Base-by-base conservation (phyloP, 2,888 invertebrate genomes). In the Sycophila texana region DNA sequence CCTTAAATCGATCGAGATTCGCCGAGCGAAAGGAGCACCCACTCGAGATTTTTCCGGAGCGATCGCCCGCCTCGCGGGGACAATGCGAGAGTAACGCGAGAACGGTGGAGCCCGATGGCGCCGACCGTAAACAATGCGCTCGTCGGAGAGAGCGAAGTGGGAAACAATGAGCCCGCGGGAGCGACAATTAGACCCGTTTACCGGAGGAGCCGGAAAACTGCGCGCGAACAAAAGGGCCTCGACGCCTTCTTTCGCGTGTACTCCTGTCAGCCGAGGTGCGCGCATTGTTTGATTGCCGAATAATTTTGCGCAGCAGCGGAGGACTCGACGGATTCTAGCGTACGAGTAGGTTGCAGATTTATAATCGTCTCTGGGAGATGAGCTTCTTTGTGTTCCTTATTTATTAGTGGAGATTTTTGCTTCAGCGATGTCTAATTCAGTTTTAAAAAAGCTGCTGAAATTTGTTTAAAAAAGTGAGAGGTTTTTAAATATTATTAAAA, bases 121-220 rank as follows among this genome's bases (percentile, higher is more conserved):
- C 18, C 16, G 26, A 20, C 30, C n/a, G 51, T 65, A 73, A 73
- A 73, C 63, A 65, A 73, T 73, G 47, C 61, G 30, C n/a, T n/a
- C 30, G 14, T 16, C 14, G 55, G 18, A 0, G 39, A 39, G 39
- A 39, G 4, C 39, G 39, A 39, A 14, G 47, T 18, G 47, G 22
- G 20, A 47, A 70, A 12, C 51, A 18, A 10, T 5, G 14, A 18
- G 39, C 5, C 39, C 39, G 39, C 39, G 5, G 16, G 49, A 13
- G 53, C 53, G 30, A 65, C 65, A 74, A 74, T 74, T 65, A 66
- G 57, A 22, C 20, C 57, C 49, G 55, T 74, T 74, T 74, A 39
- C 55, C 51, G 55, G 20, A 30, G 55, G 47, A 18, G 71, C 61
- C 61, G 70, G 57, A 70, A 70, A 57, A 70, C 51, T 70, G 53